Evolutionary conservation across 2,888 invertebrate species (phyloP), one percentile per base, ranked within the genome.

Genomic region (Agrotis ipsilon): DNA sequence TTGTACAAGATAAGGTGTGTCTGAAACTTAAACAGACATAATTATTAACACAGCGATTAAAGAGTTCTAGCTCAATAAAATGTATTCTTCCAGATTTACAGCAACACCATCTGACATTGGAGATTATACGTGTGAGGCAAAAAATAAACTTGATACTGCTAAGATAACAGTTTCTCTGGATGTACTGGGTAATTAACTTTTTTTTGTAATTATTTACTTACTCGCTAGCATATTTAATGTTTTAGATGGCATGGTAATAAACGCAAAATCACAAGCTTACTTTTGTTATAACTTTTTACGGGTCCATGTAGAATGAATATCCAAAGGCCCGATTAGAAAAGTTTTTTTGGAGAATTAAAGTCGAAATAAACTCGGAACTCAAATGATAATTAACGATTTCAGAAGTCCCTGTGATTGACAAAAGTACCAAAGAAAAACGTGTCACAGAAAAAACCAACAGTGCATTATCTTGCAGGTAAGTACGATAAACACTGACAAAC

Each of bases 401-500:
- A 55, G 55, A 55, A 55, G 32, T n/a, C n/a, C 92, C 92, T 9
- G 70, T 66, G 72, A 87, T 93, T 55, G 76, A 89, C 32, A 87
- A 89, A 75, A 70, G 60, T 3, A 45, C 51, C 3, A 57, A 51
- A 2, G 58, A 68, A 64, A 57, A 87, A 16, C 49, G 46, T 1
- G 80, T 68, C 4, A 58, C 63, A 43, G 72, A 79, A 58, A 87
- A 87, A 14, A 77, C 81, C 0, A 70, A 82, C 67, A 76, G 71
- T 13, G 54, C 75, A 43, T 71, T 93, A 46, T 65, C 58, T 49
- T 93, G 93, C 87, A 87, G 81, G 92, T 92, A 81, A 84, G 84
- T 45, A 0, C 4, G 60, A 39, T 39, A 11, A 46, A 32, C 39
- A 32, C 11, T 39, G 39, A n/a, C n/a, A n/a, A n/a, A n/a, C n/a